Percentiles rank a stretch among this genome's conserved stretches.
Conservation (phyloP, 2,888 invertebrate species). For the Subacronicta megacephala region DNA sequence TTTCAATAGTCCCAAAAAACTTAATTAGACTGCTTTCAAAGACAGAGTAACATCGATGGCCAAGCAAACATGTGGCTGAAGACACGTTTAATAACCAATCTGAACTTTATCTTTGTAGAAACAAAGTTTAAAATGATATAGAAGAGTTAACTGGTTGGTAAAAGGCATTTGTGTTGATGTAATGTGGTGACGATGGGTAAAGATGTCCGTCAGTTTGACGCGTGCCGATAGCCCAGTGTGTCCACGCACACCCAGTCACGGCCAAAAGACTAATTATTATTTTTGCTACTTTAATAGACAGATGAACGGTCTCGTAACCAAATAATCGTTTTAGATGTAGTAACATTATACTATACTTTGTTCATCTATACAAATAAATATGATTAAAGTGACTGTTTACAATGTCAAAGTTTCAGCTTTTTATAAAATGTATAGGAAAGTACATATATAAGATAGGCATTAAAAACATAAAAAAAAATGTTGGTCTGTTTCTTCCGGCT, state of each 20-base stretch:
- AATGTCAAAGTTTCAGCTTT: no score
- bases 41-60: conserved; percentile 75
- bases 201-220: conserved; percentile 87
- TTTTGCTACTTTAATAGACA: conserved; percentile 71
- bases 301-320: conserved; percentile 64
- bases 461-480: no score
- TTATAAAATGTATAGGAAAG: no score
- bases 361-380: no score
- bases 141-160: conserved; percentile 39
- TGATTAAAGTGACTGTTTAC: no score
- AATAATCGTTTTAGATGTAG: conserved; percentile 39
- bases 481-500: no score
- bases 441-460: no score
- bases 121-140: conserved; percentile 63
- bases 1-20: conserved; percentile 86
- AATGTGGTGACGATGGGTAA: conserved; percentile 85
- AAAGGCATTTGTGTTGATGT: conserved; percentile 70
- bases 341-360: conserved; percentile 9
- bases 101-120: conserved; percentile 45
- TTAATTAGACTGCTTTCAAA: conserved; percentile 88
- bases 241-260: conserved; percentile 67
- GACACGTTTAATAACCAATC: conserved; percentile 23
- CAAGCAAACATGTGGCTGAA: conserved; percentile 44
- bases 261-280: conserved; percentile 82
- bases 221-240: conserved; percentile 80